Conservation (phyloP, 2,888 invertebrate genomes). For the Polylopha cassiicola region DNA sequence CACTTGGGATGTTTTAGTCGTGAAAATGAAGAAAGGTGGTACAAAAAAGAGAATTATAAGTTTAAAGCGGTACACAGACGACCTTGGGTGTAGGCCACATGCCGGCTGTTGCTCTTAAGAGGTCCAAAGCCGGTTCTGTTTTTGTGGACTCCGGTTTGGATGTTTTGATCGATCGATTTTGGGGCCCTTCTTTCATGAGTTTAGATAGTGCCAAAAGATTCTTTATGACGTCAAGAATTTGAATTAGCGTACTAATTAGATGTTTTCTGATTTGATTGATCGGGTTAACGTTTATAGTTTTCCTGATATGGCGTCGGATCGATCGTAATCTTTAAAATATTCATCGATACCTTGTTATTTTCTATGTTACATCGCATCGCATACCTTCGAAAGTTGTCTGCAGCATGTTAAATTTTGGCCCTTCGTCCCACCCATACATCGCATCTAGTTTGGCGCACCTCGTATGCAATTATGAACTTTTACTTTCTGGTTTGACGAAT, state of each 20-base stretch:
- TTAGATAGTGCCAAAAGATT: constrained; percentile 14
- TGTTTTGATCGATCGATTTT: constrained; percentile 62
- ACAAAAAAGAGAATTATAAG: constrained; percentile 60
- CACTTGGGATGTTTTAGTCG: constrained; percentile 39
- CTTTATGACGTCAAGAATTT: constrained; percentile 2
- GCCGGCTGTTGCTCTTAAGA: constrained; percentile 58
- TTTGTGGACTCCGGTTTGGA: constrained; percentile 50
- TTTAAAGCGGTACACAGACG: constrained; percentile 68
- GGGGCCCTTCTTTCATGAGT: constrained; percentile 40
- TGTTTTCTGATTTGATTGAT: no score
- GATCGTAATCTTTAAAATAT: no score
- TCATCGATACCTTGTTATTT: no score
- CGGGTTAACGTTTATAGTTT: no score
- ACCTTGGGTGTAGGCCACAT: constrained; percentile 74
- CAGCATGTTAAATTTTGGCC: constrained; percentile 18
- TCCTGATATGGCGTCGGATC: no score
- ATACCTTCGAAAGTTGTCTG: constrained; percentile 18
- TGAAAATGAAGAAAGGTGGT: constrained; percentile 59
- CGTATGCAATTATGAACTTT: constrained; percentile 56
- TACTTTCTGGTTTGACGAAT: constrained; percentile 46
- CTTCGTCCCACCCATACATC: constrained; percentile 22
- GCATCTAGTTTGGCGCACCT: constrained; percentile 34
- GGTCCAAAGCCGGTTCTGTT: constrained; percentile 55
- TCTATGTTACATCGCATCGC: constrained; percentile 7
- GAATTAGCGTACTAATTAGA: no score